Base-by-base conservation (phyloP, 2,113 vertebrate genomes). In the Pseudopodoces humilis region DNA sequence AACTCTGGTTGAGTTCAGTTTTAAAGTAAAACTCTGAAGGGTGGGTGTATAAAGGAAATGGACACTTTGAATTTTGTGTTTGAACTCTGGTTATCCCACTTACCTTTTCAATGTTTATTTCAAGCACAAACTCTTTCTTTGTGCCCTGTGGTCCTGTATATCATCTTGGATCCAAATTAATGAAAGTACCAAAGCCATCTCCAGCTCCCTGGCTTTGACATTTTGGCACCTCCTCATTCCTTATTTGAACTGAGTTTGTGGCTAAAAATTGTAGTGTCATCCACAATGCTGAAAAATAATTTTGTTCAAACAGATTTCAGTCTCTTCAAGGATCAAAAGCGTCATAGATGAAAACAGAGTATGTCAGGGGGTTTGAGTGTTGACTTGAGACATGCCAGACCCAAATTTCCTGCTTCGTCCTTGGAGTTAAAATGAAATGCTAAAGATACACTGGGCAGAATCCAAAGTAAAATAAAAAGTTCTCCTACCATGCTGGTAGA, bases 261-360 rank as follows among this genome's bases (percentile, higher is more conserved):
- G 39, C 22, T 81, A 80, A 88, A 94, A 94, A 71, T 23, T 78
- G 35, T 86, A 52, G 46, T 52, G 59, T 67, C 76, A 77, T 70
- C 92, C 60, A 79, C 59, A 86, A 11, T 1, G 1, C 18, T 81
- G 55, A 88, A 89, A 95, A 95, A 90, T 67, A 83, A 83, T 83
- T 78, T 86, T 9, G 23, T 96, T 95, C 82, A 92, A 88, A 90
- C 31, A 77, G 43, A 85, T 75, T 92, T 92, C 2, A 4, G 35
- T 78, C 30, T 46, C 33, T 94, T 95, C 71, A 41, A 70, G 50
- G 67, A 88, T 96, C 82, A 95, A 96, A 95, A 92, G 64, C 1
- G 0, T 60, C 59, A 83, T 6, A 88, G 92, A 92, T 88, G 56
- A 93, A 95, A 95, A 80, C 52, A 81, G 47, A 92, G 60, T 37